Base-by-base conservation (phyloP, 2,797 vertebrate species). In the Columba guinea region DNA sequence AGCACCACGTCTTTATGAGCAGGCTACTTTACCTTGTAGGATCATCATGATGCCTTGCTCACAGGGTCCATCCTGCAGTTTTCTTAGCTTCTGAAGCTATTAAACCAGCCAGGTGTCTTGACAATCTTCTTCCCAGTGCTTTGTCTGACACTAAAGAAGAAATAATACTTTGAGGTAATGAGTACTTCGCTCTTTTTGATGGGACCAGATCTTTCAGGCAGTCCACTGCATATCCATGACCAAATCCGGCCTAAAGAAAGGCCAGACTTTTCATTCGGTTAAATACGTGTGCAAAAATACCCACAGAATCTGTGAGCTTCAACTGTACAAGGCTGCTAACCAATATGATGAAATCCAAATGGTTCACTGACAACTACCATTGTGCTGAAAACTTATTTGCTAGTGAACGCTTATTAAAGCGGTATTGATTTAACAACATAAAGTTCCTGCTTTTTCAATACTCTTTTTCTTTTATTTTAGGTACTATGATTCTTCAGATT, bases 401-500 rank as follows among this genome's bases (percentile, higher is more conserved):
- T 74, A 67, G 6, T 46, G 48, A 81, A 22, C 10, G 58, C 11
- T 86, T 73, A 11, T 0, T 56, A 41, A 8, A 69, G 52, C 35
- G 46, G 14, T 68, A 46, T 49, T 80, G 74, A 35, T 70, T 24
- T 84, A 58, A 53, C 18, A 53, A 22, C 30, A 55, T 59, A 35
- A 41, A 51, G 26, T 83, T 67, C 26, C 28, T 4, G 24, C 19
- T 86, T 86, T 32, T 89, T 22, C 58, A 96, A 7, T 75, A 67
- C 55, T 51, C 58, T 24, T 44, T n/a, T 39, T 53, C 24, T 75
- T 84, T 86, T 39, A 10, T 83, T 90, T 68, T 76, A 99, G 98
- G 78, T 98, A 98, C 92, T 97, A 95, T 44, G 99, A 99, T 77
- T 95, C 97, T 10, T 67, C 97, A 9, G 98, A 99, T 37, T 22